A percentile compares a stretch with the other conserved stretches of the same genome.
Conservation (phyloP, 2,797 vertebrate genomes). For the Graptemys geographica region DNA sequence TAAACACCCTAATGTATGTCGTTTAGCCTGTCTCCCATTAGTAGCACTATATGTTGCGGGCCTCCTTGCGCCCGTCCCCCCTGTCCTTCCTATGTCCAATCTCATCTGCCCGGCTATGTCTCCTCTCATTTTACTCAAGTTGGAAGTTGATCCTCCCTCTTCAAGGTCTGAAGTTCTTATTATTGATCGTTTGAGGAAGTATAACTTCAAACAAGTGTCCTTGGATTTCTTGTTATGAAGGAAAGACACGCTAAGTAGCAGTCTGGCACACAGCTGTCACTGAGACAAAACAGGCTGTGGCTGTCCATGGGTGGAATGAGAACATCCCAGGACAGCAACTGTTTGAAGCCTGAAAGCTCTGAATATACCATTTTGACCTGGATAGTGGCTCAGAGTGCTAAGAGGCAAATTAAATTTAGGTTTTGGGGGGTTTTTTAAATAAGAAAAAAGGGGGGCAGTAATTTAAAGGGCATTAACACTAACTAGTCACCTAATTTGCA, state of each 20-base stretch:
- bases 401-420: neutral
- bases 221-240: constrained; percentile 5
- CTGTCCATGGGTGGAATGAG: neutral
- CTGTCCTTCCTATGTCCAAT: no score
- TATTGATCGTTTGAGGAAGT: constrained; percentile 10
- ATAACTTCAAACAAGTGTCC: constrained; percentile 3
- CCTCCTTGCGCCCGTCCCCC: no score
- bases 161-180: constrained; percentile 19
- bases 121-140: no score
- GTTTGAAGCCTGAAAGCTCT: neutral
- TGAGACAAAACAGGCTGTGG: neutral
- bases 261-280: neutral
- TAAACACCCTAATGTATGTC: no score
- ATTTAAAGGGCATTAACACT: neutral
- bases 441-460: neutral
- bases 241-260: neutral
- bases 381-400: neutral
- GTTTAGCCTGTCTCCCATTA: no score
- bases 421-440: neutral
- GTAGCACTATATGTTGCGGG: no score
- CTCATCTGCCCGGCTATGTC: no score
- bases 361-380: neutral
- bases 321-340: neutral
- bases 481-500: neutral
- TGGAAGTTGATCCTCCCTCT: constrained; percentile 50